Evolutionary conservation across 2,113 vertebrate species (phyloP), one percentile per base, ranked within the genome.

Genomic region (Oryzias melastigma): DNA sequence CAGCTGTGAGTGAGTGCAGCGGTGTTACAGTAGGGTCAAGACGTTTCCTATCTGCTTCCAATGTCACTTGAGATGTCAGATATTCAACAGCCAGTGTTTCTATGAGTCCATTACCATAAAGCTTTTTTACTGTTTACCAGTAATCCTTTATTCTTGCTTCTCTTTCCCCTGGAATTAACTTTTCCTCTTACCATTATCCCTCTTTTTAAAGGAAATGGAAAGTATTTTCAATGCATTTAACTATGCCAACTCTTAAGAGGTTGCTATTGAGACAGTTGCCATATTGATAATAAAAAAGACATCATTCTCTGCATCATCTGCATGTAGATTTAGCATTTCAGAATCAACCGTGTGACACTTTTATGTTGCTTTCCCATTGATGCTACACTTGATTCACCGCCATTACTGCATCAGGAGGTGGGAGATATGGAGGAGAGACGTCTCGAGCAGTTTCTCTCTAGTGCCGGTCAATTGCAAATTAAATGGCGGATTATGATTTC

Each of bases 401-500:
- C 29, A 35, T 35, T 35, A 35, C 10, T 35, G 35, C 35, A 35
- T 35, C 35, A 35, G 10, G 35, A 35, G 35, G 35, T 35, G 35
- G 35, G 8, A 35, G 35, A 12, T 35, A 35, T 3, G 35, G 35
- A 12, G 35, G 35, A 35, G 35, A 51, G 29, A 62, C 54, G 50
- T 65, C 52, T 59, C 24, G 64, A 71, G 81, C 18, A 62, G 58
- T 70, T 24, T 2, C 73, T 59, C 81, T 58, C 81, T 84, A 78
- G 82, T 67, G 80, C 68, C 84, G 86, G 80, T 86, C 81, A 81
- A 71, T 86, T 84, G 68, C 80, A 76, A 87, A 83, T 85, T 87
- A 90, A 87, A 87, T 73, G 62, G 66, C 54, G 58, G 68, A 87
- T 86, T 85, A 88, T 82, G 78, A 82, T 85, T 83, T 85, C 71